Evolutionary conservation across 2,888 invertebrate species (phyloP).

Genomic region (Drosophila kuntzei): DNA sequence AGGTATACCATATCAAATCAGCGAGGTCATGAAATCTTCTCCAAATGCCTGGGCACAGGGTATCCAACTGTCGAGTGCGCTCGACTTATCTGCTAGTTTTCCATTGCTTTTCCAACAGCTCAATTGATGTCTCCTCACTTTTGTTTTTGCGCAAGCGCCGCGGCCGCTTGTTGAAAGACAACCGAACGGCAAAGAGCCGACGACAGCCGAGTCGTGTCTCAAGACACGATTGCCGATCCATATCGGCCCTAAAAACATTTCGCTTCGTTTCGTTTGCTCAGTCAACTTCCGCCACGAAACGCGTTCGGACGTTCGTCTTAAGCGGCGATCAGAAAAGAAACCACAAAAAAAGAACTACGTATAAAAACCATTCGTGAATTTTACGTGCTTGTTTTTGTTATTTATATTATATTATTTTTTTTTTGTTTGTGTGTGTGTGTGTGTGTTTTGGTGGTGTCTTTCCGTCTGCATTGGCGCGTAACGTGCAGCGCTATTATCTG

Average conservation of each 20-base stretch:
- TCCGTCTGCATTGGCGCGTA: conserved; percentile 68
- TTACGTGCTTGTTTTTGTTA: conserved; percentile 43
- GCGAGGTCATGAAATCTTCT: no score
- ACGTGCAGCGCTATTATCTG: conserved; percentile 44
- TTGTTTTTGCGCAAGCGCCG: conserved; percentile 67
- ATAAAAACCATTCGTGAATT: conserved; percentile 38
- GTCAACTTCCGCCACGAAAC: conserved; percentile 84
- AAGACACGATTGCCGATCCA: conserved; percentile 25
- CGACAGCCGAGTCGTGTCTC: conserved; percentile 22
- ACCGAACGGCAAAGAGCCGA: conserved; percentile 23
- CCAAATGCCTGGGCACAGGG: no score
- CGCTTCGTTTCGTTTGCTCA: conserved; percentile 69
- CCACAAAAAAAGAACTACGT: neutral
- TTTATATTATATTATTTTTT: conserved; percentile 44
- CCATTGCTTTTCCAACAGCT: conserved; percentile 22
- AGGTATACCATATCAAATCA: no score
- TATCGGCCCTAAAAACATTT: conserved; percentile 9
- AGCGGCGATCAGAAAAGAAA: conserved; percentile 30
- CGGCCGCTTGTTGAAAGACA: conserved; percentile 31
- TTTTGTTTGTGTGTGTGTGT: conserved; percentile 27
- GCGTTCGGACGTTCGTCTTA: conserved; percentile 81
- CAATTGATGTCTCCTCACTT: conserved; percentile 17
- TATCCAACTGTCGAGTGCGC: no score
- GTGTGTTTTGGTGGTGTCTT: conserved; percentile 59
- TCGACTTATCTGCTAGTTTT: no score